Base-by-base conservation (phyloP, 2,888 invertebrate species). In the Slavum lentiscoides region DNA sequence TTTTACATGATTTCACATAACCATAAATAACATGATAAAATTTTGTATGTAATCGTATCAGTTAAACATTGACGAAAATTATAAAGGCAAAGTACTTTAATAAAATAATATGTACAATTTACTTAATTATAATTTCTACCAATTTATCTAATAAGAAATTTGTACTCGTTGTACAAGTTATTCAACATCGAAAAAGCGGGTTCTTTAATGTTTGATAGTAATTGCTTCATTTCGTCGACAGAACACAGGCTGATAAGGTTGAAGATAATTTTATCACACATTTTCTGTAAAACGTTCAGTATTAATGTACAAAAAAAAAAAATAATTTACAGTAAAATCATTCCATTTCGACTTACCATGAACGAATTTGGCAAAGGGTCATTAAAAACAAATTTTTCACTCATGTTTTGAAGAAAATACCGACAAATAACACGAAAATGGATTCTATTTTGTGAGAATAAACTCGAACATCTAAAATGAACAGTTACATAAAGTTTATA, bases 381-480 rank as follows among this genome's bases (percentile, higher is more conserved):
- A 39, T 53, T n/a, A n/a, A 0, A 0, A 7, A 62, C 6, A 69
- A 70, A 6, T 1, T 69, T 0, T 17, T 62, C 21, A 53, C 64
- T 15, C 19, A 76, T 9, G 4, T 39, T 21, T 53, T 53, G 55
- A 15, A 80, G 23, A 19, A 72, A 30, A 23, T 80, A 70, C 17
- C 11, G 62, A 43, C 53, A 49, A 43, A 70, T 72, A 64, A 62
- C 5, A 23, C 55, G 9, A 70, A 72, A 80, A 64, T 80, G 72
- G 0, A 3, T 30, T 58, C 58, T 72, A 55, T 80, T 64, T 72
- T 13, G 2, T 72, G 64, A 53, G 13, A 80, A 72, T 58, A 80
- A 80, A 19, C 64, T 64, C 19, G 80, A 72, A 43, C 80, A 80
- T 19, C 80, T 80, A 58, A 55, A 43, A 5, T 43, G 9, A 43